Conservation (phyloP, 2,888 invertebrate species). For the Ramazzottius varieornatus region DNA sequence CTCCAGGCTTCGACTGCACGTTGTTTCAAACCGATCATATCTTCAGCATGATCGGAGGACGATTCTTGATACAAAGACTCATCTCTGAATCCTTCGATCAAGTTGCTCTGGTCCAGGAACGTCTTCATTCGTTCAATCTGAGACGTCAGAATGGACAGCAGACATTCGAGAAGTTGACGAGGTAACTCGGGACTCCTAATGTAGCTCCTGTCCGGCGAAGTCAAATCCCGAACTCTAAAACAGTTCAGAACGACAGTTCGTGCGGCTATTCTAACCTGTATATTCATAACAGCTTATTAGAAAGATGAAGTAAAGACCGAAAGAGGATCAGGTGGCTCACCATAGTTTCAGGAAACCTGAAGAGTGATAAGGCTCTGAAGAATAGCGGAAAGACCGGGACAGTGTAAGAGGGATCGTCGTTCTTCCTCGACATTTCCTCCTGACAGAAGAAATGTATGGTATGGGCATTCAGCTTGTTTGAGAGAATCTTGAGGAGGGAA, state of each 20-base stretch:
- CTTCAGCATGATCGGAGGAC: not conserved
- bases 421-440: constrained; percentile 34
- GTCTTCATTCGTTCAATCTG: not conserved
- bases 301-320: too few species aligned
- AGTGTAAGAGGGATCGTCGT: constrained; percentile 9
- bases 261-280: not conserved
- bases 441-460: constrained; percentile 99
- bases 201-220: not conserved
- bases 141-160: not conserved
- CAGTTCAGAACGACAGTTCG: not conserved
- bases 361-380: not conserved
- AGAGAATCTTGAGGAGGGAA: constrained; percentile 89
- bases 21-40: not conserved
- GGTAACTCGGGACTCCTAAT: not conserved
- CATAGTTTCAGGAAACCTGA: not conserved
- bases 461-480: constrained; percentile 81
- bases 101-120: not conserved
- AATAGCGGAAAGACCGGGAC: not conserved
- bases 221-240: not conserved
- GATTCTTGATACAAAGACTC: not conserved
- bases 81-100: not conserved
- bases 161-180: not conserved
- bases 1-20: not conserved
- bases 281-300: too few species aligned
- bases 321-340: too few species aligned